Evolutionary conservation across 2,113 vertebrate genomes (phyloP).

Genomic region (Cavia aperea): DNA sequence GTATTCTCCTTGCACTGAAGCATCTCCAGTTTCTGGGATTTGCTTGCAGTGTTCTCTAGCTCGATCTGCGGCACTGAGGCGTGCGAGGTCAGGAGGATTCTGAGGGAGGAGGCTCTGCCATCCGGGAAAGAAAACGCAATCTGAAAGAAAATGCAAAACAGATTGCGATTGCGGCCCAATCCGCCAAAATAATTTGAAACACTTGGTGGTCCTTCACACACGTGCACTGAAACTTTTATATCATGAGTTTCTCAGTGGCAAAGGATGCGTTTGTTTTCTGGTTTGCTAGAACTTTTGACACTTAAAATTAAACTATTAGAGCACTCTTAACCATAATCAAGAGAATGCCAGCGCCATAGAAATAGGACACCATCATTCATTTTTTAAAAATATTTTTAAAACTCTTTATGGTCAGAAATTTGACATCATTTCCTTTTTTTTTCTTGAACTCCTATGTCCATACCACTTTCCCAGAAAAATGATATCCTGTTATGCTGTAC

Average conservation of each 20-base stretch:
- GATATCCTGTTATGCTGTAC: neutral
- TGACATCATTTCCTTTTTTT: neutral
- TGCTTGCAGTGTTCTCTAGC: neutral
- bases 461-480: neutral
- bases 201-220: neutral
- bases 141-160: neutral
- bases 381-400: neutral
- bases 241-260: neutral
- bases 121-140: neutral
- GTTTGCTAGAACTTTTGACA: neutral
- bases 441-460: neutral
- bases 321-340: slow-evolving; percentile 3
- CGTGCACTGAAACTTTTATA: slow-evolving; percentile 28
- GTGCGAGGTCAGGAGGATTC: neutral
- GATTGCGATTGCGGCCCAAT: neutral
- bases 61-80: neutral
- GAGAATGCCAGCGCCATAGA: neutral
- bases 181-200: slow-evolving; percentile 19
- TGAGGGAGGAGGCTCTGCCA: neutral
- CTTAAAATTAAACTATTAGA: slow-evolving; percentile 19
- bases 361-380: neutral
- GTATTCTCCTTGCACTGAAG: neutral
- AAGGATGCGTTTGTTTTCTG: neutral
- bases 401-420: neutral
- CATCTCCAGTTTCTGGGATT: neutral